phyloP scores from a whole-genome alignment of 2,888 invertebrate genomes.

The Archaeoteleia sp. region DNA sequence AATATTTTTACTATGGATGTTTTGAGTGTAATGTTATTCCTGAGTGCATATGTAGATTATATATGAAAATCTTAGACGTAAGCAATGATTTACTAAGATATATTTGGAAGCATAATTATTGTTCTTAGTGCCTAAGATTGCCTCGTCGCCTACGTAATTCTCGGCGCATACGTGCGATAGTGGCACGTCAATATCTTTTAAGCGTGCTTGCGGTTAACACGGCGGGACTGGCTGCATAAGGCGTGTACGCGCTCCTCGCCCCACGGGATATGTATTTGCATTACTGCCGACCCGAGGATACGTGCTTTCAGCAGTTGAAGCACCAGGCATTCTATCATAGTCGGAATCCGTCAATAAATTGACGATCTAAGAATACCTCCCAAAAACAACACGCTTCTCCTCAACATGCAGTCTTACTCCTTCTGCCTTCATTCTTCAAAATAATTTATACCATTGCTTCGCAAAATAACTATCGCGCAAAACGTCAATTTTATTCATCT shows the following conservation, averaged over 20 bases:
- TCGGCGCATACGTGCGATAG: conserved; percentile 16
- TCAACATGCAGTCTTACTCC: no score
- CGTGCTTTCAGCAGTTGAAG: conserved; percentile 22
- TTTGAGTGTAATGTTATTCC: no score
- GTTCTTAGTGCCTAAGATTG: conserved; percentile 32
- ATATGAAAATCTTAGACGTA: conserved; percentile 38
- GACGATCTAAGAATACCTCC: conserved; percentile 10
- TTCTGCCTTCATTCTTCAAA: no score
- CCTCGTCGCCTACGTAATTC: conserved; percentile 16
- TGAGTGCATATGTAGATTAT: conserved; percentile 34
- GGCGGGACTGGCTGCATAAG: conserved; percentile 30
- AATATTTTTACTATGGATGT: no score
- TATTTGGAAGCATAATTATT: conserved; percentile 36
- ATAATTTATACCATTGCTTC: no score
- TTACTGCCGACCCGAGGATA: conserved; percentile 28
- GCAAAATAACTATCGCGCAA: no score
- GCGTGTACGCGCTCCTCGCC: conserved; percentile 17
- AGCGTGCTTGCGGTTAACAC: conserved; percentile 32
- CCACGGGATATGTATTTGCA: conserved; percentile 35
- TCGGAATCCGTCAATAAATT: conserved; percentile 28
- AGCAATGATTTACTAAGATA: conserved; percentile 38
- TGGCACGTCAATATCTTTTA: conserved; percentile 38
- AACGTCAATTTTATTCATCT: no score
- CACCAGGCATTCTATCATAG: conserved; percentile 17
- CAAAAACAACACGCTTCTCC: no score